Base-by-base conservation (phyloP, 2,888 invertebrate species). In the Eupithecia vulgata region DNA sequence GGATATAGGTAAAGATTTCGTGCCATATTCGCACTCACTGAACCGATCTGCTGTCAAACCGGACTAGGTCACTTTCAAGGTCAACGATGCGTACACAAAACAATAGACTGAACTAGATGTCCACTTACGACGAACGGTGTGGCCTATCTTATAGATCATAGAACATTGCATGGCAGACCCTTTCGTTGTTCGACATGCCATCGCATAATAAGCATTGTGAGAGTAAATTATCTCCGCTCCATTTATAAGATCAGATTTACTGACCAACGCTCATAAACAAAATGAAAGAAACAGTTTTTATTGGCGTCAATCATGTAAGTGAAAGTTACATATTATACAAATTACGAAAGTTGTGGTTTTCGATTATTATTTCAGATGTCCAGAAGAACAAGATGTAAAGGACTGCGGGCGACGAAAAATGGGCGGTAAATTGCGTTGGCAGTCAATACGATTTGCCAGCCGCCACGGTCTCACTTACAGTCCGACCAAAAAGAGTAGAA, bases 291-390 rank as follows among this genome's bases (percentile, higher is more conserved):
- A 80, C 79, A 70, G 78, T 79, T 80, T 82, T 86, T 87, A 90
- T 85, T 84, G 84, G 80, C 80, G 83, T 76, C 82, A 81, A 82
- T 77, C 87, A 84, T 87, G 87, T 84, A 45, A 82, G 84, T 82
- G 85, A 85, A 85, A 84, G 85, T 84, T 71, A 67, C 72, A 74
- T 78, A 75, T 77, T 76, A 70, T 75, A 74, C 76, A 34, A 57
- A 57, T 34, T 37, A 64, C 62, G 62, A 75, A 76, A 67, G 75
- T 78, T 78, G 78, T 80, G 65, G 73, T 76, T 77, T 77, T 78
- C 71, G 67, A 72, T 77, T 67, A 71, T n/a, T 70, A 74, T 72
- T 73, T 65, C 30, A 74, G 71, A 73, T 73, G 73, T 67, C 70
- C 67, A 68, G 40, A 65, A 34, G 7, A 34, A 61, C n/a, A 59